These are phyloP conservation scores for Mormyrus iriodes DNA, from an alignment of 2,113 vertebrate species.

Conservation along the genomic window DNA sequence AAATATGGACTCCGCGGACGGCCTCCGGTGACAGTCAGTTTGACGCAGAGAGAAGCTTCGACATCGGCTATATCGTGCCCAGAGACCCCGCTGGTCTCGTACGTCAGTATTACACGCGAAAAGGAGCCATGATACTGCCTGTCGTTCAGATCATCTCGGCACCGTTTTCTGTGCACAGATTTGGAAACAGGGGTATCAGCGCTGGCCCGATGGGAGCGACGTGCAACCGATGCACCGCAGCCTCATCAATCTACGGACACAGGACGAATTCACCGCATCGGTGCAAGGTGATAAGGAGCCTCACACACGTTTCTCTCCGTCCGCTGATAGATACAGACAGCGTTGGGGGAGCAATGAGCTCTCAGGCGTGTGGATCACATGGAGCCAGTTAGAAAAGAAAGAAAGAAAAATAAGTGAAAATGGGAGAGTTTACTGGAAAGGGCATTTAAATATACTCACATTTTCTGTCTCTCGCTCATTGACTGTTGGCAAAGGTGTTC, in stretches of 20 bases:
- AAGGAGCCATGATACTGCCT: not conserved
- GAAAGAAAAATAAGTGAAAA: no score
- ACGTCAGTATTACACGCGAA: not conserved
- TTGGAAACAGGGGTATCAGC: not conserved
- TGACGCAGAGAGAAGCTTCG: not conserved
- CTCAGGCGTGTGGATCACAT: not conserved
- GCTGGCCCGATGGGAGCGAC: not conserved
- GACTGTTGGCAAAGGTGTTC: slow-evolving; percentile 77
- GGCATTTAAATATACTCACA: slow-evolving; percentile 54
- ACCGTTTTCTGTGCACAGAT: not conserved
- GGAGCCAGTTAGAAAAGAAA: no score
- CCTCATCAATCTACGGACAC: not conserved
- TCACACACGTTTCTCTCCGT: not conserved
- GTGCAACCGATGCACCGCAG: not conserved
- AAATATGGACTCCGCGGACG: not conserved
- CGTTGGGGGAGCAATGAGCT: not conserved
- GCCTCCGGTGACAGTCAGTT: not conserved
- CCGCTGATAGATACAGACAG: not conserved
- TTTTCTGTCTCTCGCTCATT: slow-evolving; percentile 77
- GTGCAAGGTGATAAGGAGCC: not conserved
- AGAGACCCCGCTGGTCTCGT: not conserved
- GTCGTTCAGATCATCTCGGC: not conserved
- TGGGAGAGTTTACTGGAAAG: not conserved
- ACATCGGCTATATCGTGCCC: not conserved
- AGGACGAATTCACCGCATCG: not conserved